A percentile compares a stretch with the other conserved stretches of the same genome.
Conservation (phyloP, 92 coral and sea anemone genomes). For the Pocillopora grandis region DNA sequence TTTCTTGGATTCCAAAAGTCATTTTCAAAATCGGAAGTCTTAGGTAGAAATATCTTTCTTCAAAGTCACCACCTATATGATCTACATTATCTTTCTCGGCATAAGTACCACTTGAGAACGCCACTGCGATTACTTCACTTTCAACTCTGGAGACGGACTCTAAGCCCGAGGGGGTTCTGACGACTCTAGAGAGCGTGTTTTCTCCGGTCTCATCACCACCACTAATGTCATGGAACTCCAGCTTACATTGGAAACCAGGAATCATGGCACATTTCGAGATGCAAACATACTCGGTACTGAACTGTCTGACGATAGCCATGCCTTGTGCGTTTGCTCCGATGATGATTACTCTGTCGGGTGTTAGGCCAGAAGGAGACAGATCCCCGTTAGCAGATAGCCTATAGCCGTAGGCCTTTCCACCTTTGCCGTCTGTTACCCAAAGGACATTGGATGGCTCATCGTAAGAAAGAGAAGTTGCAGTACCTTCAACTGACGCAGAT, state of each 20-base stretch:
- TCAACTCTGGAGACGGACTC: slow-evolving; percentile 79
- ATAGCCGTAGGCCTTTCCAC: slow-evolving; percentile 80
- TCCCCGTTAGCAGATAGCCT: slow-evolving; percentile 76
- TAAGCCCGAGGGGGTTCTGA: slow-evolving; percentile 93
- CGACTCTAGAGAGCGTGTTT: slow-evolving; percentile 80
- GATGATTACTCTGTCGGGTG: slow-evolving; percentile 63
- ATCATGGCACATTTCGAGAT: slow-evolving; percentile 87
- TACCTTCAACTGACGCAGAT: slow-evolving; percentile 54
- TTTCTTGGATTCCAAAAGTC: slow-evolving; percentile 81
- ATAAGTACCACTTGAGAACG: slow-evolving; percentile 91
- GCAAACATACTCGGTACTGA: slow-evolving; percentile 73
- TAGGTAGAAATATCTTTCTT: slow-evolving; percentile 87
- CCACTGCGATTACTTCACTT: slow-evolving; percentile 56
- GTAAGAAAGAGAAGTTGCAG: slow-evolving; percentile 84
- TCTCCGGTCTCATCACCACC: slow-evolving; percentile 65
- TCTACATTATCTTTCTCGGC: slow-evolving; percentile 86
- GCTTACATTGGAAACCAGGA: slow-evolving; percentile 88
- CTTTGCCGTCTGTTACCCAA: slow-evolving; percentile 81
- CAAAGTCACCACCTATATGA: slow-evolving; percentile 89
- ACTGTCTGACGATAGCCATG: slow-evolving; percentile 87
- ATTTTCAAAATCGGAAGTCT: slow-evolving; percentile 85
- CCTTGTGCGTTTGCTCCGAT: slow-evolving; percentile 87
- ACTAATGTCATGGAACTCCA: slow-evolving; percentile 82
- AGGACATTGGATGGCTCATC: slow-evolving; percentile 68
- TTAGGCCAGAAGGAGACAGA: slow-evolving; percentile 45